These are phyloP conservation scores for Scaptomyza caliginosa DNA, from an alignment of 2,888 invertebrate species.

Conservation along the genomic window DNA sequence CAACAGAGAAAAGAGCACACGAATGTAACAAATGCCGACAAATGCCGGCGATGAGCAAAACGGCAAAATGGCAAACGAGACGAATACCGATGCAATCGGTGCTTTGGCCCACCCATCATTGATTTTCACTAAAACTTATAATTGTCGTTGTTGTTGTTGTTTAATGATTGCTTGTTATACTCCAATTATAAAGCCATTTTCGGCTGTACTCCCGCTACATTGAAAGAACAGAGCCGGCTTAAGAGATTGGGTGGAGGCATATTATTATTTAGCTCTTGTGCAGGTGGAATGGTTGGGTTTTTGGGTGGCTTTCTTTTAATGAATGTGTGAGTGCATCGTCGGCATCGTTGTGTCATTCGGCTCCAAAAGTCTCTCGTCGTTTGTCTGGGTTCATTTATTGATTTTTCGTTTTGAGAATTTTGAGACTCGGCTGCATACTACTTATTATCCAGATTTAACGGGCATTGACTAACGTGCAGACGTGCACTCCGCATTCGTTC, in stretches of 20 bases:
- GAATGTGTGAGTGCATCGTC: constrained; percentile 56
- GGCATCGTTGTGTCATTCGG: constrained; percentile 42
- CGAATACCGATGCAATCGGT: constrained; percentile 53
- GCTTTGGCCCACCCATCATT: constrained; percentile 40
- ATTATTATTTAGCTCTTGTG: neutral
- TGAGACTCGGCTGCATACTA: constrained; percentile 36
- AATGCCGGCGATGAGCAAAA: constrained; percentile 43
- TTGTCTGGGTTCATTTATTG: constrained; percentile 78
- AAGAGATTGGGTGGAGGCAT: neutral
- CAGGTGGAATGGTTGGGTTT: constrained; percentile 7
- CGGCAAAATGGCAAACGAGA: constrained; percentile 9
- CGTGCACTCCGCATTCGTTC: constrained; percentile 31
- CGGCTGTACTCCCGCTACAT: constrained; percentile 1
- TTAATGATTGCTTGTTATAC: constrained; percentile 23
- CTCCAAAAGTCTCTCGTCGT: constrained; percentile 54
- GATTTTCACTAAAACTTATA: constrained; percentile 49
- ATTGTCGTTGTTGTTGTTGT: constrained; percentile 36
- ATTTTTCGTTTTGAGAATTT: constrained; percentile 76
- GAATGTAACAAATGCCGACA: constrained; percentile 39
- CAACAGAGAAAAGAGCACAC: constrained; percentile 45
- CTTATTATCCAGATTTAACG: constrained; percentile 61
- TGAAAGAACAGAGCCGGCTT: neutral
- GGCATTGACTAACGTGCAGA: constrained; percentile 52
- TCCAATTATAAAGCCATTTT: constrained; percentile 14
- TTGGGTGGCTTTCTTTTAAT: neutral